Evolutionary conservation across 2,797 vertebrate species (phyloP), one percentile per base, ranked within the genome.

Genomic region (Acropternis orthonyx): DNA sequence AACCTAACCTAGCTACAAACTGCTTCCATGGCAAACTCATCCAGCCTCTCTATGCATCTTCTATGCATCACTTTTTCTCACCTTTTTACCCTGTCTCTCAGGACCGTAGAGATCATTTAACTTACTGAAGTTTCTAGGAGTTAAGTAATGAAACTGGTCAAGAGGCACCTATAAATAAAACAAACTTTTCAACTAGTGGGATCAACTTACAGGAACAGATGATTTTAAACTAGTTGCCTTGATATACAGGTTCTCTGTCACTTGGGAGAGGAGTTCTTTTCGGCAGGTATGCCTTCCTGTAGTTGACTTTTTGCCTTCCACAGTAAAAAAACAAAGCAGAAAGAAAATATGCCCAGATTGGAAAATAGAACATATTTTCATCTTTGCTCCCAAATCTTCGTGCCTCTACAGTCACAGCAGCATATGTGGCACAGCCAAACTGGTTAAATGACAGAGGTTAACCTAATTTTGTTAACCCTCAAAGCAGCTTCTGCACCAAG

Each of bases 141-240:
- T 10, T 46, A 58, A 49, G 27, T 63, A 81, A 66, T 21, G 30
- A 88, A 88, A 85, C 28, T 44, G 39, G 39, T 28, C 78, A 85
- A 92, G 52, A 91, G 75, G 9, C 37, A 71, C 61, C 37, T 71
- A 63, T 51, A 88, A 71, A 82, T 30, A 73, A 84, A 87, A 88
- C 7, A 61, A 93, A 48, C 32, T 58, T 90, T 81, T 66, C 21
- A 58, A 16, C 49, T 55, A 77, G 22, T 90, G 72, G 37, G 48
- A 79, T 54, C 79, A 92, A 97, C 97, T 98, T 97, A 98, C 97
- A 74, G 97, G 97, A 97, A 97, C 28, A 81, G 93, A 95, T 77
- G 96, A 89, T 89, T 96, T 97, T 84, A 98, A 96, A 80, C 88
- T 83, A 34, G 92, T 85, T 77, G 94, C 93, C 94, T 97, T 97